Base-by-base conservation (phyloP, 2,797 vertebrate genomes). In the Falco columbarius region DNA sequence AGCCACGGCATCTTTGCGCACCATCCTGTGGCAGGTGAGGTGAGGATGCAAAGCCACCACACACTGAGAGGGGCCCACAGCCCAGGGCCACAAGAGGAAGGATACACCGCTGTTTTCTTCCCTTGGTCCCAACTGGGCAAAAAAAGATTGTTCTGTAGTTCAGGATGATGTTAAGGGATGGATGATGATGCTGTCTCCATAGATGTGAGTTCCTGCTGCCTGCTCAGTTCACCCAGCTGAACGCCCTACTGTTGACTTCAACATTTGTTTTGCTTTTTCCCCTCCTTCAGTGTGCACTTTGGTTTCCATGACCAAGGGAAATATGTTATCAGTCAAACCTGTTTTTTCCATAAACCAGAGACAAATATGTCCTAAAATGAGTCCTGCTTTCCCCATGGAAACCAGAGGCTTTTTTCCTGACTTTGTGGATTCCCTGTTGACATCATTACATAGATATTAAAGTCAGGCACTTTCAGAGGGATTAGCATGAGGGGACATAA, bases 401-500 rank as follows among this genome's bases (percentile, higher is more conserved):
- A 42, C 30, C 30, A 32, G 20, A 72, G 32, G 3, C 2, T 18
- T 85, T 76, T 79, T 63, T 81, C 20, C 38, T 71, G 72, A 22
- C 36, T 81, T 85, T 34, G 18, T 66, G 72, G 46, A 32, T 85
- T 91, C 65, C n/a, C 49, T 30, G 30, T 49, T 26, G 62, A 71
- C 66, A 79, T 44, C 8, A 46, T 95, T 97, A 95, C 76, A 67
- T 29, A 36, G 55, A 81, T 91, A 27, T 87, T 93, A 67, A 92
- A 81, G 34, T 30, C 66, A 51, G 44, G 20, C 75, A 47, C 81
- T 92, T 96, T 95, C 86, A 91, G 83, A 85, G 62, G 79, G 82
- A 93, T 90, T 95, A 94, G 62, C 67, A 71, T 34, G 74, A 86
- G 17, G 19, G 65, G 58, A 81, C 19, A 86, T 92, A 94, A 92